Conservation (phyloP, 1,140 invertebrate species). For the Pseudoatta argentina region DNA sequence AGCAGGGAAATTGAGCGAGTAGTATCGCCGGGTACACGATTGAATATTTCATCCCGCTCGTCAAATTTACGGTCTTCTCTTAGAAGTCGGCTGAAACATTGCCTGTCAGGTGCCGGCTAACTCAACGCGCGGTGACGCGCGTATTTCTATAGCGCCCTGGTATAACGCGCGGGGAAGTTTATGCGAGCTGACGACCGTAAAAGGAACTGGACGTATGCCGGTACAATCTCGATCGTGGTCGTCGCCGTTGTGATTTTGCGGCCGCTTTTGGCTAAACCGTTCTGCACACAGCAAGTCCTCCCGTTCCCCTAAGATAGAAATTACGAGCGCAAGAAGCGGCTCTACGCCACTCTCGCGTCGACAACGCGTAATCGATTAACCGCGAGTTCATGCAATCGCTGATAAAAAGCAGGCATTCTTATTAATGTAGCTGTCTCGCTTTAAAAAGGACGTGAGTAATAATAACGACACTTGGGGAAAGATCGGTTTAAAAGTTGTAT, state of each 20-base stretch:
- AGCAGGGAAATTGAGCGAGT: slow-evolving; percentile 40
- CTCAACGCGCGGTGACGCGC: slow-evolving; percentile 37
- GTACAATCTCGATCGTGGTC: slow-evolving; percentile 26
- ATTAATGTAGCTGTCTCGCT: not conserved
- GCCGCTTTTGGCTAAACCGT: slow-evolving; percentile 22
- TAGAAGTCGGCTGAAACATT: slow-evolving; percentile 32
- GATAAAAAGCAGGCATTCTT: slow-evolving; percentile 19
- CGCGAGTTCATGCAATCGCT: slow-evolving; percentile 12
- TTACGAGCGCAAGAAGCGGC: slow-evolving; percentile 20
- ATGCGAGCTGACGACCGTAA: slow-evolving; percentile 48
- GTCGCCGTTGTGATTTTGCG: slow-evolving; percentile 3
- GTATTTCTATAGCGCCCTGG: not conserved
- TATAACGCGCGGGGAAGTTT: slow-evolving; percentile 15
- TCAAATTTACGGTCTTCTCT: slow-evolving; percentile 48
- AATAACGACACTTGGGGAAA: not conserved
- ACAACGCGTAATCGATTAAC: slow-evolving; percentile 50
- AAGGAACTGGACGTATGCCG: slow-evolving; percentile 38
- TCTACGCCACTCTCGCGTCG: slow-evolving; percentile 6
- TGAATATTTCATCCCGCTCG: slow-evolving; percentile 48
- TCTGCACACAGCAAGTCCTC: not conserved
- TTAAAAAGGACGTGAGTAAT: slow-evolving; percentile 17
- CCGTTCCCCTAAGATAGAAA: not conserved
- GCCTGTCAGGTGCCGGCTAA: slow-evolving; percentile 27
- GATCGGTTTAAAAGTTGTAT: not conserved
- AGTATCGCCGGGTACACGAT: slow-evolving; percentile 22